These are phyloP conservation scores for Nasonia oneida DNA, from an alignment of 2,888 invertebrate genomes.

Conservation along the genomic window DNA sequence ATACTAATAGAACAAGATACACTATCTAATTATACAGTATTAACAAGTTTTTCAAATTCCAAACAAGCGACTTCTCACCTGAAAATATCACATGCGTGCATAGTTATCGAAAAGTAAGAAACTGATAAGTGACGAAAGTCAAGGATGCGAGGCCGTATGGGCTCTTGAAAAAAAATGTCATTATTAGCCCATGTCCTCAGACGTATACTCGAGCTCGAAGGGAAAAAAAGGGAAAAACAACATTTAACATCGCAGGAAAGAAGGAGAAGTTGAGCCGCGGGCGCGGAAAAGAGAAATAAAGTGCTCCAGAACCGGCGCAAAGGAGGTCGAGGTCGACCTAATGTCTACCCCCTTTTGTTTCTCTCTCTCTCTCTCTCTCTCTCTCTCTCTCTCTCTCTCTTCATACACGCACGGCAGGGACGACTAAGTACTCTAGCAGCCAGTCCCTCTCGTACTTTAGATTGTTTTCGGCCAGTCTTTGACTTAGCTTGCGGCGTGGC, in stretches of 20 bases:
- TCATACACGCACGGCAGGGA: not conserved
- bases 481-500: not conserved
- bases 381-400: not conserved
- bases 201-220: not conserved
- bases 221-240: not conserved
- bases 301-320: not conserved
- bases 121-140: not conserved
- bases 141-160: not conserved
- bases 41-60: no score
- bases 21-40: no score
- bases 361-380: not conserved
- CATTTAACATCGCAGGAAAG: not conserved
- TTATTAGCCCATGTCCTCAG: not conserved
- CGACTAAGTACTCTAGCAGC: not conserved
- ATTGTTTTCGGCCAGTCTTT: conserved; percentile 7
- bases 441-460: not conserved
- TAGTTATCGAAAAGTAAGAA: not conserved
- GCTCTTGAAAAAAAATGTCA: not conserved
- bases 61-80: no score
- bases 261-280: not conserved
- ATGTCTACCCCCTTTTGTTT: not conserved
- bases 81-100: no score
- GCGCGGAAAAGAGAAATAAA: conserved; percentile 33
- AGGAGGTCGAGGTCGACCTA: conserved; percentile 34
- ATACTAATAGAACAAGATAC: no score